A percentile compares a stretch with the other conserved stretches of the same genome.
Evolutionary conservation across 1,140 invertebrate species (phyloP).

Genomic region (Condylostylus longicornis): DNA sequence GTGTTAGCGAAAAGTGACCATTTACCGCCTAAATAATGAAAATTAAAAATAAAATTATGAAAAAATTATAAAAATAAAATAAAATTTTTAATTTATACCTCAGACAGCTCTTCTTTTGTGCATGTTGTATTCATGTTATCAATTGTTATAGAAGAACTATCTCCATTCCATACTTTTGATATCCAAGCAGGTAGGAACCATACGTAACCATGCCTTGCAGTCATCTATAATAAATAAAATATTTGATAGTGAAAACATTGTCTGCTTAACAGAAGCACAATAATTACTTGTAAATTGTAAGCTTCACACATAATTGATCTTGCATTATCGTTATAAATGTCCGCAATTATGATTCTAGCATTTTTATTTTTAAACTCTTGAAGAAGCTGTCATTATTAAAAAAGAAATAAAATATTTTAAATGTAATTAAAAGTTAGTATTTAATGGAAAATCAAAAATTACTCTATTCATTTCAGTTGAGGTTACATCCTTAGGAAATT

Average conservation of each 20-base stretch:
- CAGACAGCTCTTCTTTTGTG: too few relatives aligned
- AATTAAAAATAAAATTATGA: neutral
- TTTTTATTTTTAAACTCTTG: constrained; percentile 48
- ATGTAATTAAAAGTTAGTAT: neutral
- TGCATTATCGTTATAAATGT: constrained; percentile 53
- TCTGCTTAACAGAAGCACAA: constrained; percentile 3
- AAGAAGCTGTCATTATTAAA: constrained; percentile 49
- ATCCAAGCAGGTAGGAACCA: constrained; percentile 74
- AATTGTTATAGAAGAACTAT: constrained; percentile 8
- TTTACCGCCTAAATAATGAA: constrained; percentile 44
- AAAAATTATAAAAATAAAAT: neutral
- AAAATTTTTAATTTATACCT: constrained; percentile 12
- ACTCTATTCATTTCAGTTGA: constrained; percentile 36
- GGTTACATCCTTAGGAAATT: constrained; percentile 44
- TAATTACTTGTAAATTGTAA: constrained; percentile 41
- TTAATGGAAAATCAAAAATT: too few relatives aligned
- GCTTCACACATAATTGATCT: constrained; percentile 62
- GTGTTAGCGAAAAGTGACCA: constrained; percentile 56
- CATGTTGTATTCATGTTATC: too few relatives aligned
- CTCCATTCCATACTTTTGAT: constrained; percentile 39
- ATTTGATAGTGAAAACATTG: constrained; percentile 1
- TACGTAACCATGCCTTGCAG: constrained; percentile 50
- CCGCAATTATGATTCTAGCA: constrained; percentile 62
- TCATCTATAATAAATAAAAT: constrained; percentile 38
- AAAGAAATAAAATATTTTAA: constrained; percentile 9